phyloP scores from a whole-genome alignment of 2,888 invertebrate genomes.

The Tethea ocularis region DNA sequence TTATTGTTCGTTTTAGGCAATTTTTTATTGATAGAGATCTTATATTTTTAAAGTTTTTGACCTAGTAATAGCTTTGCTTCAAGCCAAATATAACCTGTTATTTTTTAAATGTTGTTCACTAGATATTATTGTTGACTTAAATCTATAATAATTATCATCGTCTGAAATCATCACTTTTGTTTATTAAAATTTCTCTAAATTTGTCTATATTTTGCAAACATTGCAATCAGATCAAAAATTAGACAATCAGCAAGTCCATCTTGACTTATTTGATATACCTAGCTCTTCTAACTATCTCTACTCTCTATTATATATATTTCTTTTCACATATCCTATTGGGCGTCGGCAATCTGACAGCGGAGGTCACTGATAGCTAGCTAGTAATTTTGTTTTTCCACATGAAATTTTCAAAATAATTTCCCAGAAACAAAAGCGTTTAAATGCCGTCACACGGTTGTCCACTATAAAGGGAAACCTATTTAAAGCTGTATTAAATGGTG shows the following conservation, averaged over 20 bases:
- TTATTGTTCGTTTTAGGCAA: constrained; percentile 2
- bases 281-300: not conserved
- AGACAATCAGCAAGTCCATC: not conserved
- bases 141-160: not conserved
- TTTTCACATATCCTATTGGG: no score
- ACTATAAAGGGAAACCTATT: no score
- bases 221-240: no score
- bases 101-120: constrained; percentile 3
- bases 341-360: no score
- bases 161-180: no score
- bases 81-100: constrained; percentile 34
- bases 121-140: not conserved
- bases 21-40: constrained; percentile 4
- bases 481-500: no score
- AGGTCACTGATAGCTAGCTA: no score
- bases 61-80: constrained; percentile 41
- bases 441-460: no score
- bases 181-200: no score
- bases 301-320: not conserved
- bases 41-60: constrained; percentile 12
- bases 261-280: not conserved
- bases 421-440: no score
- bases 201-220: not conserved
- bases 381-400: no score
- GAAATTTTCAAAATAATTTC: no score